Evolutionary conservation across 2,113 vertebrate species (phyloP).

Genomic region (Upupa epops): DNA sequence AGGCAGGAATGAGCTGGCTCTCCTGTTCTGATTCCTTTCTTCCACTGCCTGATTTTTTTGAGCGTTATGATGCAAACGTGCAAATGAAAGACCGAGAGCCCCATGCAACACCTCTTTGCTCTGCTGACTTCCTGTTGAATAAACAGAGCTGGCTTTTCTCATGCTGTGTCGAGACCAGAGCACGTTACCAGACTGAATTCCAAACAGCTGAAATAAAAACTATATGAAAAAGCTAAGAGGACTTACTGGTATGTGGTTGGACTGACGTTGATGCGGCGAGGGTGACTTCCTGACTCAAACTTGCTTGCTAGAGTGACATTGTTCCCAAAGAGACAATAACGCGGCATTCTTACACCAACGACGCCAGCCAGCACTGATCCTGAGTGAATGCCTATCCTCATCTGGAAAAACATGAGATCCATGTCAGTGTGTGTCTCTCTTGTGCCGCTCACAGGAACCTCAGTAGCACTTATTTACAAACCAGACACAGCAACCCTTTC

Average conservation of each 20-base stretch:
- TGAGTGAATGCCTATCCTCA: slow-evolving; percentile 97
- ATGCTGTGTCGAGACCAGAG: background rate
- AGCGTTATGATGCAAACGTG: background rate
- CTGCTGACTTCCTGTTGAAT: background rate
- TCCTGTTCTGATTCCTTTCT: background rate
- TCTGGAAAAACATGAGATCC: slow-evolving; percentile 68
- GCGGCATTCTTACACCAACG: slow-evolving; percentile 96
- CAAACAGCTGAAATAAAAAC: background rate
- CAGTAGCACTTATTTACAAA: background rate
- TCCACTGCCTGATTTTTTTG: background rate
- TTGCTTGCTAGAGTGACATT: slow-evolving; percentile 98
- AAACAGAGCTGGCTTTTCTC: no score
- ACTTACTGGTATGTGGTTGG: slow-evolving; percentile 97
- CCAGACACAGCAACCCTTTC: background rate
- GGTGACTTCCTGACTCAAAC: slow-evolving; percentile 97
- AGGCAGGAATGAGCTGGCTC: background rate
- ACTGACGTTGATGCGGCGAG: slow-evolving; percentile 94
- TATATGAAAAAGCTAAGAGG: background rate
- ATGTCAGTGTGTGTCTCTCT: background rate
- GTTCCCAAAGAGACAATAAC: slow-evolving; percentile 98
- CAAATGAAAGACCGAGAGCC: accelerated
- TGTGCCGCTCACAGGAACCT: background rate
- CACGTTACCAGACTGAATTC: background rate
- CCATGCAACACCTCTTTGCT: background rate
- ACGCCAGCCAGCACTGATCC: slow-evolving; percentile 96